Base-by-base conservation (phyloP, 2,797 vertebrate genomes). In the Coluber constrictor region DNA sequence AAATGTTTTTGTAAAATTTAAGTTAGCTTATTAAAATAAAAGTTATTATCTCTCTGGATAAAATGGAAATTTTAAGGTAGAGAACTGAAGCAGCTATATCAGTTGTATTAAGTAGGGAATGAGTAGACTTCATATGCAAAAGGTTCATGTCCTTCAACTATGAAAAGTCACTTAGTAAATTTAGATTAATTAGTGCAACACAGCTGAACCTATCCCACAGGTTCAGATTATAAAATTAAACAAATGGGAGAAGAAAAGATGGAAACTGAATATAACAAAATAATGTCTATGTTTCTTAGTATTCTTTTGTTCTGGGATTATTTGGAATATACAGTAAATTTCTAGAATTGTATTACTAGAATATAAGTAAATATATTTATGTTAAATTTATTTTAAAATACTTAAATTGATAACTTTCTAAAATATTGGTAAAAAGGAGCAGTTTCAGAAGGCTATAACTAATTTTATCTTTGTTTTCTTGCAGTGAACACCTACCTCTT, bases 401-500 rank as follows among this genome's bases (percentile, higher is more conserved):
- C 25, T 47, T 83, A 47, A 11, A 47, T 83, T 83, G 1, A 83
- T 25, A 70, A 83, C 12, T 20, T 87, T 8, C 5, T 88, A 89
- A 86, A 92, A 57, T 87, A 32, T 32, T 56, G 66, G 56, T 37
- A 27, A 63, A 20, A 87, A 66, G 55, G 90, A 92, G 15, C 8
- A 6, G 16, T 93, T 93, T 94, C 87, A 0, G 23, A 55, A 90
- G 86, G 20, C 37, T 83, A 55, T 29, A 88, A 59, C 91, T 96
- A 54, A 94, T 79, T 37, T 94, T 91, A 47, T 79, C 5, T 2
- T 88, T 92, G 5, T 96, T 18, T 91, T 94, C 90, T 93, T 91
- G 23, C 98, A 99, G 99, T 99, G 97, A 99, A 99, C 96, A 99
- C 99, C 97, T 99, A 99, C 98, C 97, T 99, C 97, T 99, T 99